Conservation (phyloP, 2,888 invertebrate species). For the Seira musarum region DNA sequence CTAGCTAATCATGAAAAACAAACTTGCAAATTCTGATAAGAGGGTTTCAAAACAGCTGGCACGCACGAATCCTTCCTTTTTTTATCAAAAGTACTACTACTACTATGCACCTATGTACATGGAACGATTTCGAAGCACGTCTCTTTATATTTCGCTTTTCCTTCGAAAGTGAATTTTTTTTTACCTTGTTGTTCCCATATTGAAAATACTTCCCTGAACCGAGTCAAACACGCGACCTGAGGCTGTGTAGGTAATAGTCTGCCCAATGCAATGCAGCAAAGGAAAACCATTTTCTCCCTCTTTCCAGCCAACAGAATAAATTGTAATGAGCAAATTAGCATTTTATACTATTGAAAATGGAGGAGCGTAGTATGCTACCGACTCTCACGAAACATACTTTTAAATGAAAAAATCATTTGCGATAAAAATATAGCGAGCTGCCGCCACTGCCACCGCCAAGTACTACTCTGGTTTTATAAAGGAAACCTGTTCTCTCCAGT, state of each 20-base stretch:
- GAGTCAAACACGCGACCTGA: slow-evolving; percentile 34
- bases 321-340: slow-evolving; percentile 57
- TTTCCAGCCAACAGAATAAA: slow-evolving; percentile 28
- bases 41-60: slow-evolving; percentile 43
- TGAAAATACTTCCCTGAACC: slow-evolving; percentile 8
- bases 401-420: background rate
- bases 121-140: background rate
- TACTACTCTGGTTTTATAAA: background rate
- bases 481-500: too few relatives aligned
- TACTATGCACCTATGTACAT: too few relatives aligned
- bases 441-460: background rate
- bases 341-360: slow-evolving; percentile 40
- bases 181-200: background rate
- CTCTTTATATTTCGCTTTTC: background rate
- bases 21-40: slow-evolving; percentile 64
- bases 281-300: background rate
- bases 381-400: too few relatives aligned
- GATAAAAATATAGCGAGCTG: background rate
- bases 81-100: too few relatives aligned
- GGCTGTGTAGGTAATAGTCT: slow-evolving; percentile 17
- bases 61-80: slow-evolving; percentile 43
- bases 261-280: slow-evolving; percentile 31
- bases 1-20: slow-evolving; percentile 67
- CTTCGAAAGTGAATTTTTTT: background rate
- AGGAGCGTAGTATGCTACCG: background rate